phyloP scores from a whole-genome alignment of 2,797 vertebrate species.

The Enteromius mattozi region DNA sequence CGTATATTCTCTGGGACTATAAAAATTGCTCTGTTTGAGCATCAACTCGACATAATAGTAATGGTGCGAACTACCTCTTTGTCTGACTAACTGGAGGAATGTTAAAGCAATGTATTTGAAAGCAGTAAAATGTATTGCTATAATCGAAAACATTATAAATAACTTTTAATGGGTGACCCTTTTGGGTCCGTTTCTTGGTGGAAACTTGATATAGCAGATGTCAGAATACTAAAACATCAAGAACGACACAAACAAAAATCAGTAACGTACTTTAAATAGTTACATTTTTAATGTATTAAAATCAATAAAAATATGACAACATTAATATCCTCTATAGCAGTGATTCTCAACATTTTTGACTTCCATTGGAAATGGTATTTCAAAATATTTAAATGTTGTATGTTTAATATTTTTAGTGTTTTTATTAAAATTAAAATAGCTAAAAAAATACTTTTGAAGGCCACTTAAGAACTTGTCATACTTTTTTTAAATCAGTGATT shows the following conservation, averaged over 20 bases:
- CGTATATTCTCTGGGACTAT: too few species aligned
- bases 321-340: not conserved
- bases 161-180: not conserved
- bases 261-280: not conserved
- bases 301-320: not conserved
- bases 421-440: not conserved
- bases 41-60: not conserved
- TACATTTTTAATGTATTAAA: not conserved
- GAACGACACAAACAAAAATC: not conserved
- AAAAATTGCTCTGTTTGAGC: not conserved
- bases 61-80: not conserved
- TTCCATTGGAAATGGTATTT: not conserved
- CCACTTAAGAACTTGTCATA: not conserved
- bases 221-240: not conserved
- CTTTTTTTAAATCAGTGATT: not conserved
- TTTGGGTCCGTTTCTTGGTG: not conserved
- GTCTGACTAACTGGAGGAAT: not conserved
- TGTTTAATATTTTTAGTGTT: not conserved
- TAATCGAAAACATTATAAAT: not conserved
- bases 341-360: not conserved
- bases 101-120: not conserved
- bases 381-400: not conserved
- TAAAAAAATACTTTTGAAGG: not conserved
- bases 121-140: not conserved
- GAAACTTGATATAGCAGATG: not conserved